Base-by-base conservation (phyloP, 1,140 invertebrate species). In the Cardiocondyla obscurior region DNA sequence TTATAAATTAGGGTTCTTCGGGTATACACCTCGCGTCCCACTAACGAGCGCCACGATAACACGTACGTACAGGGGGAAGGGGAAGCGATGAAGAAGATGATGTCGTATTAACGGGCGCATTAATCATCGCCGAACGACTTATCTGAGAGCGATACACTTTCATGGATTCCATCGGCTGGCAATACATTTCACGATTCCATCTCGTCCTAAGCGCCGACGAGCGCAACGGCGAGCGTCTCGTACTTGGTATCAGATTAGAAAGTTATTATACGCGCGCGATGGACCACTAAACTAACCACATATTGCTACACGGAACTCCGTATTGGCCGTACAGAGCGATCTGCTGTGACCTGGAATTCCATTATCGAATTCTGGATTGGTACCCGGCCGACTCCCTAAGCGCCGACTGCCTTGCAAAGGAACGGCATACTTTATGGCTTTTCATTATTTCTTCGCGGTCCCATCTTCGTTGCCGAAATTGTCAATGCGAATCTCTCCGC, bases 291-390 rank as follows among this genome's bases (percentile, higher is more conserved):
- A 82, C 39, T 58, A 30, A 81, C 81, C 72, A 77, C 57, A 77
- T 76, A 74, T 77, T 82, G 58, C 51, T 81, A 81, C 77, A 70
- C 67, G 74, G 67, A 81, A 49, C 60, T 82, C 51, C 46, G n/a
- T 42, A 81, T 81, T 81, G 77, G 64, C 55, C 39, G 77, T 73
- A 36, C 12, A 51, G 25, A 84, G 42, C 7, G 57, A 83, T 87
- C 72, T 82, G 84, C 73, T 64, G 39, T 76, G 85, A 87, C 86
- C 86, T 64, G 79, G 87, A 88, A 88, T 88, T 82, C 83, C 51
- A 88, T 87, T 82, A 88, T 88, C 77, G 87, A 88, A 88, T 87
- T 85, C 86, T 77, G 60, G 42, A 84, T 84, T 42, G 74, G 36
- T 69, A 79, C 46, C 46, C 36, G 14, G n/a, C 44, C 49, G 46